Evolutionary conservation across 1,140 invertebrate species (phyloP).

Genomic region (Mamestra configurata): DNA sequence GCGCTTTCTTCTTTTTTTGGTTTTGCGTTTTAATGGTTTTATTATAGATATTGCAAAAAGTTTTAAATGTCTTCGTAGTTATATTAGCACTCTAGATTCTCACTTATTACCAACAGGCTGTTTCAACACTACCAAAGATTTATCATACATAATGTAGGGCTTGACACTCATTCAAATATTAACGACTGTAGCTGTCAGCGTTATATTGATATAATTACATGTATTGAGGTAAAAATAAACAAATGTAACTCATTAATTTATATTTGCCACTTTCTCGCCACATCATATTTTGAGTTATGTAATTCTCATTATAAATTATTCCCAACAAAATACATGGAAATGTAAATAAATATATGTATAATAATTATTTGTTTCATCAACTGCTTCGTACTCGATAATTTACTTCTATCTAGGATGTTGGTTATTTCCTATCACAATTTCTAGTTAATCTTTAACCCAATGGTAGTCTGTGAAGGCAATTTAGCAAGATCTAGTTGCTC

Average conservation of each 20-base stretch:
- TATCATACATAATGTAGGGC: too few relatives aligned
- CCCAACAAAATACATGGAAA: neutral
- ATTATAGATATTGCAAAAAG: too few relatives aligned
- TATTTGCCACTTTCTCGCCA: neutral
- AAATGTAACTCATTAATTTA: neutral
- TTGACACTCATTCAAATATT: too few relatives aligned
- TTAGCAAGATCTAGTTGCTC: slow-evolving; percentile 7
- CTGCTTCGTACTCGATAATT: neutral
- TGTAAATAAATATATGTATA: neutral
- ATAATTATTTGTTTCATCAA: neutral
- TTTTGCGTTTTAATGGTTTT: neutral
- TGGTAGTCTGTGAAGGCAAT: neutral
- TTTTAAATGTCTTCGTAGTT: too few relatives aligned
- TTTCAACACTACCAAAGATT: too few relatives aligned
- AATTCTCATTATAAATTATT: too few relatives aligned
- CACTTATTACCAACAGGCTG: too few relatives aligned
- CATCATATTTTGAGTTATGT: too few relatives aligned
- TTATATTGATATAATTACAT: too few relatives aligned
- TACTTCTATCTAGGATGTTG: neutral
- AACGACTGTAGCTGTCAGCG: too few relatives aligned
- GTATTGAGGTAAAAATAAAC: too few relatives aligned
- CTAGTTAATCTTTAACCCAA: neutral
- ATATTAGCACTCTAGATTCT: too few relatives aligned
- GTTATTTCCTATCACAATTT: neutral
- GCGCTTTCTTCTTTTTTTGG: neutral